phyloP scores from a whole-genome alignment of 2,797 vertebrate species.

The Florisuga fusca region DNA sequence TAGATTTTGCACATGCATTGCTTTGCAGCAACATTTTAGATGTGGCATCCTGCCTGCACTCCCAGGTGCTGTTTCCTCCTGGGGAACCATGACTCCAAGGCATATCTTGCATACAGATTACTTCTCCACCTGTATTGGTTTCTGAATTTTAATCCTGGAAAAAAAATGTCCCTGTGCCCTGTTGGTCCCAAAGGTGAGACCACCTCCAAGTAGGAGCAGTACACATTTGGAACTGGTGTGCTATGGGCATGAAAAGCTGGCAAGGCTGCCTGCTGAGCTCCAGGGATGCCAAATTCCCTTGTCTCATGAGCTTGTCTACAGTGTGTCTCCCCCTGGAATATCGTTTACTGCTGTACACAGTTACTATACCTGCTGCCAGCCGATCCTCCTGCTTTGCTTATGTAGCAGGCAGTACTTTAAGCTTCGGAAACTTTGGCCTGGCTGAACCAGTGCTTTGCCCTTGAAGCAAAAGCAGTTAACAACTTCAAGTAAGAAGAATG shows the following conservation, averaged over 20 bases:
- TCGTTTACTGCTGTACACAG: neutral
- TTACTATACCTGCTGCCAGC: neutral
- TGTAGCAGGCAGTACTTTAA: too few species aligned
- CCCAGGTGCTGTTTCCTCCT: neutral
- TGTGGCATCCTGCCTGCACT: too few species aligned
- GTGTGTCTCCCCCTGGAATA: neutral
- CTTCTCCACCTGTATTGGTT: neutral
- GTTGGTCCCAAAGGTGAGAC: neutral
- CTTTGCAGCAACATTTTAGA: neutral
- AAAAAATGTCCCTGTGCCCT: neutral
- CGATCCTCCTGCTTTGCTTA: neutral
- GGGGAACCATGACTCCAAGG: neutral
- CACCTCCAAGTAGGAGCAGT: neutral
- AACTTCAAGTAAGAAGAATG: too few species aligned
- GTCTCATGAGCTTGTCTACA: neutral
- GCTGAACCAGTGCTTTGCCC: too few species aligned
- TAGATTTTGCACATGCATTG: neutral
- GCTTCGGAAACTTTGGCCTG: too few species aligned
- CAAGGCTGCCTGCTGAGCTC: accelerated
- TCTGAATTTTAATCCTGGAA: neutral
- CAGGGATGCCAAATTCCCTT: neutral
- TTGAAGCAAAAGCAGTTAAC: too few species aligned
- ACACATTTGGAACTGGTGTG: neutral
- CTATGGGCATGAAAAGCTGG: neutral
- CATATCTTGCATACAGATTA: neutral